phyloP scores from a whole-genome alignment of 2,113 vertebrate species.

The Sebastes schlegelii region DNA sequence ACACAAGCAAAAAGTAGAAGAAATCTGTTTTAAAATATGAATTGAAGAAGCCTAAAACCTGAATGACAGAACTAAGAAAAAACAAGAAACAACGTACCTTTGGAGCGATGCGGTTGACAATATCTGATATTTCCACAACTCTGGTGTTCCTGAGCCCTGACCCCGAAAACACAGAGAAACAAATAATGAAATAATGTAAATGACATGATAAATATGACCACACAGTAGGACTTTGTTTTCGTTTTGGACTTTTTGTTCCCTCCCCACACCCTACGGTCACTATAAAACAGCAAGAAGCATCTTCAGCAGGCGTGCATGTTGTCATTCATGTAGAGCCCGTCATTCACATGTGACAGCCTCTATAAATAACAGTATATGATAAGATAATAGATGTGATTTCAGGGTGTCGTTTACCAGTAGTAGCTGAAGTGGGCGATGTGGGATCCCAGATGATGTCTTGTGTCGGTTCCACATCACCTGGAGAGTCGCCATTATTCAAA shows the following conservation, averaged over 20 bases:
- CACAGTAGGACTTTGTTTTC: not conserved
- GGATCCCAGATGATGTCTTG: conserved; percentile 85
- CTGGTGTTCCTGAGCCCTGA: conserved; percentile 73
- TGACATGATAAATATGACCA: not conserved
- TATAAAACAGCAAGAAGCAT: not conserved
- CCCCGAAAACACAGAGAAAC: conserved; percentile 63
- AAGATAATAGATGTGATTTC: not conserved
- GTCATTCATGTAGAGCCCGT: not conserved
- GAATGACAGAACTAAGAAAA: not conserved
- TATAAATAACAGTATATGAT: not conserved
- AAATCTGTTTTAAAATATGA: not conserved
- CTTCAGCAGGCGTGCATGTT: not conserved
- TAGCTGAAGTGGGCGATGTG: conserved; percentile 73
- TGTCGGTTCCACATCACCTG: conserved; percentile 72
- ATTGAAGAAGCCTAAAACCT: not conserved
- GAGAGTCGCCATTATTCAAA: conserved; percentile 72
- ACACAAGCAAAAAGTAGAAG: not conserved
- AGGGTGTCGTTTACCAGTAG: conserved; percentile 53
- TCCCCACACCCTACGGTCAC: not conserved
- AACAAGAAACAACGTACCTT: conserved; percentile 84
- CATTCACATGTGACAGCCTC: not conserved
- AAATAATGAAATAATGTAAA: not conserved
- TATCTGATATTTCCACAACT: conserved; percentile 92
- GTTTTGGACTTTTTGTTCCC: not conserved
- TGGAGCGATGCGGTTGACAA: conserved; percentile 94